Evolutionary conservation across 1,140 invertebrate species (phyloP).

Genomic region (Anthonomus grandis): DNA sequence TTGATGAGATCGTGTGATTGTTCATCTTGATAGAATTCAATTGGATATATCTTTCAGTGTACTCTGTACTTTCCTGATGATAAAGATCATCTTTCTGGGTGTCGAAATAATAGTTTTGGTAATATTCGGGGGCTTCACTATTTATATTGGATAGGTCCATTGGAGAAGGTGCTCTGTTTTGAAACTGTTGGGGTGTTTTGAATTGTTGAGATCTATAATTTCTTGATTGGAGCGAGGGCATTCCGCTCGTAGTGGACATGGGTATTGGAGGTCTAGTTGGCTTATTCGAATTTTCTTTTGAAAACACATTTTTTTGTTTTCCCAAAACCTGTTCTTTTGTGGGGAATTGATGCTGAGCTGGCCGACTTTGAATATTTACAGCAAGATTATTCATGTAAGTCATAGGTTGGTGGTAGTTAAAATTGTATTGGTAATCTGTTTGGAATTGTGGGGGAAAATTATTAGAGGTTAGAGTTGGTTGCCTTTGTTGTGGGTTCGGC

Average conservation of each 20-base stretch:
- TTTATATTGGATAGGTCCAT: neutral
- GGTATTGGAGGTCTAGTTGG: neutral
- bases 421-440: neutral
- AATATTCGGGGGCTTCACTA: neutral
- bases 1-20: too few species aligned
- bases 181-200: neutral
- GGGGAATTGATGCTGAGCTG: slow-evolving; percentile 16
- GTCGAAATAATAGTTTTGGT: neutral
- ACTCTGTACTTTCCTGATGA: neutral
- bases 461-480: neutral
- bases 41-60: neutral
- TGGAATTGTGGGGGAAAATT: neutral
- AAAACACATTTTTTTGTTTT: slow-evolving; percentile 26
- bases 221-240: neutral
- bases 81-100: neutral
- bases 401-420: neutral
- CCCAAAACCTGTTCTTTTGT: slow-evolving; percentile 30
- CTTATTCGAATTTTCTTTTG: too few species aligned
- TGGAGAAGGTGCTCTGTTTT: neutral
- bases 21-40: too few species aligned
- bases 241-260: neutral
- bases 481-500: neutral
- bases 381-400: neutral
- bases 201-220: neutral
- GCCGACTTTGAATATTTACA: slow-evolving; percentile 11